A percentile compares a stretch with the other conserved stretches of the same genome.
phyloP scores from a whole-genome alignment of 2,888 invertebrate genomes.

The Apodemia hepburni region DNA sequence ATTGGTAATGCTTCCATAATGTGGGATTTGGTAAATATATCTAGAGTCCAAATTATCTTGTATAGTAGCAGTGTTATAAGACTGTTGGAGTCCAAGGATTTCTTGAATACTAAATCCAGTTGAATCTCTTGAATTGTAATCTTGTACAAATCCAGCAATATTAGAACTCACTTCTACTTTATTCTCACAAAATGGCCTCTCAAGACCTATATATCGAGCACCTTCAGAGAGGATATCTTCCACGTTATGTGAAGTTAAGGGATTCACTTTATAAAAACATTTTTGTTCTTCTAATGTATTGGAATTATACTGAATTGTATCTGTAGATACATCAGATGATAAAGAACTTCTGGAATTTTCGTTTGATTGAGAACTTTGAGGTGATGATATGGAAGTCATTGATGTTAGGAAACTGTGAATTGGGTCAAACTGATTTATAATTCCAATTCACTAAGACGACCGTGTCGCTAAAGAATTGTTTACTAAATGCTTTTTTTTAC shows the following conservation, averaged over 20 bases:
- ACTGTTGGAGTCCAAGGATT: constrained; percentile 66
- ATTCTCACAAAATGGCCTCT: constrained; percentile 49
- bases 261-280: constrained; percentile 41
- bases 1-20: constrained; percentile 49
- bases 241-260: constrained; percentile 61
- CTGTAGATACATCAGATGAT: constrained; percentile 49
- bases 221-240: constrained; percentile 64
- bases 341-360: constrained; percentile 53
- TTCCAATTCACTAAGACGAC: constrained; percentile 54
- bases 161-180: constrained; percentile 55
- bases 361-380: constrained; percentile 54
- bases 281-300: constrained; percentile 37
- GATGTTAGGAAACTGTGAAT: constrained; percentile 44
- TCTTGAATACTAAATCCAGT: constrained; percentile 74
- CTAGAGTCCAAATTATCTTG: constrained; percentile 53
- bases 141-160: constrained; percentile 58
- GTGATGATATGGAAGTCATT: constrained; percentile 50
- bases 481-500: constrained; percentile 76
- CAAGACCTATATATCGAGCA: constrained; percentile 44
- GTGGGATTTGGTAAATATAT: constrained; percentile 61
- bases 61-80: constrained; percentile 44
- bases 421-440: constrained; percentile 36
- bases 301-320: constrained; percentile 39
- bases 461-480: constrained; percentile 62
- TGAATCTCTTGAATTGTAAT: constrained; percentile 73